Conservation (phyloP, 92 coral and sea anemone genomes). For the Blastomussa wellsi region DNA sequence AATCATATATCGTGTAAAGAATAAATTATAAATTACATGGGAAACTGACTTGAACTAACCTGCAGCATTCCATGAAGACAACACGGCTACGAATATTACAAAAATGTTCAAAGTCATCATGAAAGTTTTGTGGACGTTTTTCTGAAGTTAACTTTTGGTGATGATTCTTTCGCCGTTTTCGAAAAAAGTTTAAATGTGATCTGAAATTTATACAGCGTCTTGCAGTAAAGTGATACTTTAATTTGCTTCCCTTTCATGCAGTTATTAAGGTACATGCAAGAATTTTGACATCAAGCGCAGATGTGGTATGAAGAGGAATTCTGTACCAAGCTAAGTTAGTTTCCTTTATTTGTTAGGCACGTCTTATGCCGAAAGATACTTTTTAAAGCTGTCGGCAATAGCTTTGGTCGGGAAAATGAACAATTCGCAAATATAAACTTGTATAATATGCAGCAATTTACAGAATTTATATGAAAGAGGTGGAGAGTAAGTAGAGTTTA, state of each 20-base stretch:
- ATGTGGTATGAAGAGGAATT: background rate
- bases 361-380: too few relatives aligned
- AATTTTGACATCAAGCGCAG: too few relatives aligned
- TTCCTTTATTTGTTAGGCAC: background rate
- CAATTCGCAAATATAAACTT: too few relatives aligned
- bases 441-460: too few relatives aligned
- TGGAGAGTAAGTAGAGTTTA: too few relatives aligned
- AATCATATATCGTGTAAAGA: too few relatives aligned
- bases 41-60: background rate
- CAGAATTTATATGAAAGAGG: too few relatives aligned
- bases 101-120: background rate
- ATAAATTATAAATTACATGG: background rate
- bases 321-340: too few relatives aligned
- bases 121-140: background rate
- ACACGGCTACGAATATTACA: background rate
- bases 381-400: too few relatives aligned
- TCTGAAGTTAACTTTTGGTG: background rate
- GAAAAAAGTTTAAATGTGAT: background rate
- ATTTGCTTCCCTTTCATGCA: background rate
- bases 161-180: background rate
- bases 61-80: background rate
- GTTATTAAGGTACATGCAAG: background rate
- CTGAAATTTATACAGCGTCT: background rate
- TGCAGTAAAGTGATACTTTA: background rate
- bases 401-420: too few relatives aligned